Conservation (phyloP, 2,888 invertebrate genomes). For the Ethmia dodecea region DNA sequence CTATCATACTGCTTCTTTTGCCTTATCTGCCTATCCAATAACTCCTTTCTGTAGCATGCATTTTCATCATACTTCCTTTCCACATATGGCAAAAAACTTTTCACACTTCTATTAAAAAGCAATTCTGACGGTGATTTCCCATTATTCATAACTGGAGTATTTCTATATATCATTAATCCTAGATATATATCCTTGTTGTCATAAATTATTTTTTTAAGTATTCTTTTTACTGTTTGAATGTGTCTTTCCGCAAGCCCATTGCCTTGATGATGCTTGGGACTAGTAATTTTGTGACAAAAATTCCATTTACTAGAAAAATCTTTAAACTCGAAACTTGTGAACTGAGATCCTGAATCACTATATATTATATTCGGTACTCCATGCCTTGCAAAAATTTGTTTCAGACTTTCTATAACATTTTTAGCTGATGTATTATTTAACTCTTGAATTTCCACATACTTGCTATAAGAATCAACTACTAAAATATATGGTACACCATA, state of each 20-base stretch:
- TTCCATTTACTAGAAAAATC: constrained; percentile 10
- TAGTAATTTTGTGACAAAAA: constrained; percentile 1
- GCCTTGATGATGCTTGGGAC: constrained; percentile 4
- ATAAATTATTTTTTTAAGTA: neutral
- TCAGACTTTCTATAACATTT: constrained; percentile 12
- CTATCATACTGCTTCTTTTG: too few species aligned
- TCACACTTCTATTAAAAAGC: constrained; percentile 1
- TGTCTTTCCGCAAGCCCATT: constrained; percentile 3
- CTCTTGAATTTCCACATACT: constrained; percentile 23
- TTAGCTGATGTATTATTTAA: constrained; percentile 7
- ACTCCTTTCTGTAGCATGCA: too few species aligned
- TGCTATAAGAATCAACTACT: constrained; percentile 24
- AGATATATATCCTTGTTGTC: constrained; percentile 1
- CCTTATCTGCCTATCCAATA: too few species aligned
- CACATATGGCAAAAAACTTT: neutral
- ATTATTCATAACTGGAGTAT: neutral
- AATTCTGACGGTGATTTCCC: neutral
- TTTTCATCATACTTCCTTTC: too few species aligned
- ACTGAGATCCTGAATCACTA: constrained; percentile 17
- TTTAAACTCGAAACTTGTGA: constrained; percentile 10
- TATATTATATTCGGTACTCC: constrained; percentile 18
- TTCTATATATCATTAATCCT: neutral
- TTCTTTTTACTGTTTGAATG: constrained; percentile 3
- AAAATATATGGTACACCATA: constrained; percentile 13
- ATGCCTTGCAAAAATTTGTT: constrained; percentile 19